phyloP scores from a whole-genome alignment of 2,797 vertebrate species.

The Paratrypauchen microcephalus region DNA sequence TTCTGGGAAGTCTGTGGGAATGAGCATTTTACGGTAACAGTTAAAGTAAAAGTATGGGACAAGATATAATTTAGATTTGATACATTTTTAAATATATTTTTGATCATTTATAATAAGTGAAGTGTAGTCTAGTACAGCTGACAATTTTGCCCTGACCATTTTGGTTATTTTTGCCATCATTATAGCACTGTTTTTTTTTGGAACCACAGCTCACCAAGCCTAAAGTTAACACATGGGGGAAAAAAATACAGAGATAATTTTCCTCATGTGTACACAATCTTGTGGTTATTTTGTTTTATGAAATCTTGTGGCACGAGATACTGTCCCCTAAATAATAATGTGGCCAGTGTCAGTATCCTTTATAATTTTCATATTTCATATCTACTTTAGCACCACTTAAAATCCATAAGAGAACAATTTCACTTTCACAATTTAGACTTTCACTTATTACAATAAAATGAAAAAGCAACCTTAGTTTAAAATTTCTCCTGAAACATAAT shows the following conservation, averaged over 20 bases:
- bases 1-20: constrained; percentile 38
- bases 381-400: neutral
- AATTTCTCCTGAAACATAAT: neutral
- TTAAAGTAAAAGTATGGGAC: no score
- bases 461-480: no score
- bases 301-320: neutral
- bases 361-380: neutral
- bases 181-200: no score
- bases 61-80: no score
- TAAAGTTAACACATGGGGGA: no score
- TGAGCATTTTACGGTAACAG: constrained; percentile 5
- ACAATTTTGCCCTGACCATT: no score
- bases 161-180: no score
- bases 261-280: neutral
- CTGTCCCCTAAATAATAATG: neutral
- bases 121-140: no score
- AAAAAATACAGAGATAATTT: no score
- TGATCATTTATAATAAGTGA: no score
- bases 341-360: neutral
- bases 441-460: no score
- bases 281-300: neutral
- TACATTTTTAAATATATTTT: no score
- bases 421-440: neutral
- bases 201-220: neutral
- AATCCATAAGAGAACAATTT: neutral